A percentile compares a stretch with the other conserved stretches of the same genome.
phyloP scores from a whole-genome alignment of 92 coral and sea anemone genomes.

The Blastomussa wellsi region DNA sequence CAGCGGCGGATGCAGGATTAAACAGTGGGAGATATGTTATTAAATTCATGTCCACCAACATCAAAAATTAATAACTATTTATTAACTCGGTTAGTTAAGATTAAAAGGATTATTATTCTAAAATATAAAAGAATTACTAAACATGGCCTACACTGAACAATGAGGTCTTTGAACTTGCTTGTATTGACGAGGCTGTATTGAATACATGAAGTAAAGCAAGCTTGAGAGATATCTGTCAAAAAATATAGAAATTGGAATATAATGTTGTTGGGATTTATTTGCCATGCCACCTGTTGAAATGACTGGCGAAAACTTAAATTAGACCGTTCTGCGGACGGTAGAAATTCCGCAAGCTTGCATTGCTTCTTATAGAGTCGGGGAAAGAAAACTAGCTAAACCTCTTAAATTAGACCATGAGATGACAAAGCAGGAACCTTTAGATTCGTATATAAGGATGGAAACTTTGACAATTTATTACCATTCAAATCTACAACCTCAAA shows the following conservation, averaged over 20 bases:
- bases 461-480: background rate
- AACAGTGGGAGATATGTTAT: background rate
- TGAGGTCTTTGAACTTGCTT: background rate
- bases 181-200: background rate
- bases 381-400: background rate
- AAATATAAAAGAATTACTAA: background rate
- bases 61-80: conserved; percentile 14
- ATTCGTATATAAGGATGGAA: conserved; percentile 36
- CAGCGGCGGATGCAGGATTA: conserved; percentile 1
- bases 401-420: conserved; percentile 8
- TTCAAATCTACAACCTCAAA: conserved; percentile 16
- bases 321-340: background rate
- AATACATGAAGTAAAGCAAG: background rate
- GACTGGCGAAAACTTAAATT: background rate
- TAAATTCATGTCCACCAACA: background rate
- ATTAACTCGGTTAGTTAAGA: background rate
- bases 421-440: conserved; percentile 27
- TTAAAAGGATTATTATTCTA: background rate
- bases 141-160: background rate
- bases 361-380: background rate
- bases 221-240: background rate
- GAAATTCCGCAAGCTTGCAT: background rate
- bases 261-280: background rate
- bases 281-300: conserved; percentile 6
- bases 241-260: background rate